Percentiles rank a stretch among this genome's conserved stretches.
These are phyloP conservation scores for Xenentodon cancila DNA, from an alignment of 2,797 vertebrate genomes.

Conservation along the genomic window DNA sequence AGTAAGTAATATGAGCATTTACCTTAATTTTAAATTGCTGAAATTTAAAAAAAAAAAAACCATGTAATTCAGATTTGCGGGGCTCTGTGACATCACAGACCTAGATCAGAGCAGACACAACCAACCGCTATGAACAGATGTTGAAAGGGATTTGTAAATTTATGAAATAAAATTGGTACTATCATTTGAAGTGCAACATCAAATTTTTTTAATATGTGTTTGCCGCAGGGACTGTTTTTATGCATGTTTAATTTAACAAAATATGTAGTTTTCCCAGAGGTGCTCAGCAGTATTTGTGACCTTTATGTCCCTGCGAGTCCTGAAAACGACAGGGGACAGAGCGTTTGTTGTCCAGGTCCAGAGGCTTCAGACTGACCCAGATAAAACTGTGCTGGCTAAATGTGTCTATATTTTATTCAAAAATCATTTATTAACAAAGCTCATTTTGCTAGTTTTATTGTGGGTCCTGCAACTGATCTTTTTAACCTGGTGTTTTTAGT, in stretches of 20 bases:
- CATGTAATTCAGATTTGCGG: too few species aligned
- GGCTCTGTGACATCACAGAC: too few species aligned
- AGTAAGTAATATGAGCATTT: too few species aligned
- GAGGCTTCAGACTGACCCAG: constrained; percentile 26
- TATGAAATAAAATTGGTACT: neutral
- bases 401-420: neutral
- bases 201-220: neutral
- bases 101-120: too few species aligned
- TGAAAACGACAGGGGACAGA: constrained; percentile 14
- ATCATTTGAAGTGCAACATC: neutral
- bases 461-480: neutral
- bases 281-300: constrained; percentile 27
- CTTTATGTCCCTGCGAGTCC: constrained; percentile 12
- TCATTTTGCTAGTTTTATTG: constrained; percentile 1
- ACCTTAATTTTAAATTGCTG: too few species aligned
- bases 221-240: constrained; percentile 3
- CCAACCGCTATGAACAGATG: too few species aligned
- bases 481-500: neutral
- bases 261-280: constrained; percentile 3
- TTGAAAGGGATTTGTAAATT: neutral
- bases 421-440: neutral
- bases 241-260: constrained; percentile 8
- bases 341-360: constrained; percentile 2
- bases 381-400: constrained; percentile 11
- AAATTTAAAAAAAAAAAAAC: too few species aligned